A percentile compares a stretch with the other conserved stretches of the same genome.
These are phyloP conservation scores for Anguilla marmorata DNA, from an alignment of 2,797 vertebrate genomes.

Conservation along the genomic window DNA sequence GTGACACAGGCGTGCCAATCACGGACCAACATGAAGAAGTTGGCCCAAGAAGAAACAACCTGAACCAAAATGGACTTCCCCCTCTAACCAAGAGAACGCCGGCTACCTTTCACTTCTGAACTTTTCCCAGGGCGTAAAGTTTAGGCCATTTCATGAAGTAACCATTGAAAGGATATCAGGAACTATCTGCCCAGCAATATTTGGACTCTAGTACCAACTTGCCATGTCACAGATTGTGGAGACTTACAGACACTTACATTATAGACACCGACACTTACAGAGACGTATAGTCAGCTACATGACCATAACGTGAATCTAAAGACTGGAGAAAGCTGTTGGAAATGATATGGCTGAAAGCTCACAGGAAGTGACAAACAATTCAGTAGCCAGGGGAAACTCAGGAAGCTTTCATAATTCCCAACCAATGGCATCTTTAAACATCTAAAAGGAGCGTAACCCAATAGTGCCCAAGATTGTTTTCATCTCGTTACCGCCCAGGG, in stretches of 20 bases:
- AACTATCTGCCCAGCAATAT: neutral
- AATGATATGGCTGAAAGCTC: neutral
- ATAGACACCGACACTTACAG: too few relatives aligned
- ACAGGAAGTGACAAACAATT: neutral
- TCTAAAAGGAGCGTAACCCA: neutral
- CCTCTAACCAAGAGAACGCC: neutral
- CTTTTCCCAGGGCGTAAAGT: neutral
- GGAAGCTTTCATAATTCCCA: neutral
- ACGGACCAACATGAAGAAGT: neutral
- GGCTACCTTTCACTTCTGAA: neutral
- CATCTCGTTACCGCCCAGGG: neutral
- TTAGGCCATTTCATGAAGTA: neutral
- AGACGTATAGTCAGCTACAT: neutral
- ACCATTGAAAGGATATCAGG: neutral
- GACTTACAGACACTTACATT: neutral
- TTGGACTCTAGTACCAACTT: neutral
- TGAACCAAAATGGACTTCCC: neutral
- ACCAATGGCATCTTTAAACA: neutral
- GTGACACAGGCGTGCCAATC: conserved; percentile 18
- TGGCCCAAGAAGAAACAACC: neutral
- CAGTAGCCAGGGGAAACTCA: neutral
- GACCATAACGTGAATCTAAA: neutral
- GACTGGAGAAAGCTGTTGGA: neutral
- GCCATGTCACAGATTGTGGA: neutral
- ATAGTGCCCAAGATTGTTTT: neutral